Percentiles rank a stretch among this genome's conserved stretches.
Evolutionary conservation across 2,797 vertebrate genomes (phyloP).

Genomic region (Pempheris klunzingeri): DNA sequence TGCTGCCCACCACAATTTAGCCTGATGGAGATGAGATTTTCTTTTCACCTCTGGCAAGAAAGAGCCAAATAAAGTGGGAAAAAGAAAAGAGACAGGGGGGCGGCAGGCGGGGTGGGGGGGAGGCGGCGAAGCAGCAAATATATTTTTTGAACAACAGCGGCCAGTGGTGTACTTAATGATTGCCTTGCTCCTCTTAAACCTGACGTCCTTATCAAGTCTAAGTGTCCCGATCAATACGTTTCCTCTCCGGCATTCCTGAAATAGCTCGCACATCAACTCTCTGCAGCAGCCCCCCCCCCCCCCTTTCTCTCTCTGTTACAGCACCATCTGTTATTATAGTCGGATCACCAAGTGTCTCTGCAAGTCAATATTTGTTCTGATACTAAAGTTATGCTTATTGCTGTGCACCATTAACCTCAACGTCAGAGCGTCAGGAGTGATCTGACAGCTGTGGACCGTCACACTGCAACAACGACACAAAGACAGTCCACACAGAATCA

Average conservation of each 20-base stretch:
- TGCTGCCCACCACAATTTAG: slow-evolving; percentile 97
- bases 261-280: slow-evolving; percentile 71
- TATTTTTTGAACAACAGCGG: slow-evolving; percentile 86
- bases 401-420: slow-evolving; percentile 56
- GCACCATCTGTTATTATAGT: slow-evolving; percentile 74
- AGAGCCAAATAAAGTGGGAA: slow-evolving; percentile 79
- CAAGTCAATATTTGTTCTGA: slow-evolving; percentile 73
- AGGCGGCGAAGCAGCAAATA: slow-evolving; percentile 72
- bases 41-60: slow-evolving; percentile 92
- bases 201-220: slow-evolving; percentile 85
- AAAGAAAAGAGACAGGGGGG: slow-evolving; percentile 25
- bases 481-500: slow-evolving; percentile 29
- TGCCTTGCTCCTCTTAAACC: slow-evolving; percentile 88
- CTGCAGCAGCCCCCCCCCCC: slow-evolving; percentile 11
- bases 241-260: slow-evolving; percentile 82
- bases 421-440: slow-evolving; percentile 34
- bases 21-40: slow-evolving; percentile 98
- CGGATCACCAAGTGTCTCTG: slow-evolving; percentile 62
- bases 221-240: slow-evolving; percentile 85
- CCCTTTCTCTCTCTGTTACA: slow-evolving; percentile 49
- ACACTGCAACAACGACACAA: slow-evolving; percentile 30
- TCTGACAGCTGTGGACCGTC: slow-evolving; percentile 48
- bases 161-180: slow-evolving; percentile 87
- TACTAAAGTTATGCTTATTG: slow-evolving; percentile 67
- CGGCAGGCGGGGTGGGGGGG: slow-evolving; percentile 19